A percentile compares a stretch with the other conserved stretches of the same genome.
Conservation (phyloP, 1,140 invertebrate species). For the Sinella curviseta region DNA sequence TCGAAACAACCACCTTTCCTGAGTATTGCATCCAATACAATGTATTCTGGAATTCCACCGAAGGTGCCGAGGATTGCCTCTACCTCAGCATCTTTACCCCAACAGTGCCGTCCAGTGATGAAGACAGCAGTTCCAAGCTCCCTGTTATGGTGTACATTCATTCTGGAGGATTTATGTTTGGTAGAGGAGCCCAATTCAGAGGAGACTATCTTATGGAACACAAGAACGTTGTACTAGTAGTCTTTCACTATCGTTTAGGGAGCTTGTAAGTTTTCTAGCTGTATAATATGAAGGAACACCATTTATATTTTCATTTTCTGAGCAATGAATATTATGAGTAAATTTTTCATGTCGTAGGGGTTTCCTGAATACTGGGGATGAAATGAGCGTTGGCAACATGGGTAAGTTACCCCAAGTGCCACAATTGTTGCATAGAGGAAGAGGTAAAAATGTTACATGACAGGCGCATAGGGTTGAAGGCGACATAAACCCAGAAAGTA, state of each 20-base stretch:
- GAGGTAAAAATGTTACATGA: no score
- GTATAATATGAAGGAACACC: background rate
- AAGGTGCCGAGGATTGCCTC: slow-evolving; percentile 39
- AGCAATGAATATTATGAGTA: background rate
- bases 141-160: slow-evolving; percentile 41
- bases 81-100: slow-evolving; percentile 36
- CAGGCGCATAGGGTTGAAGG: no score
- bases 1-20: slow-evolving; percentile 19
- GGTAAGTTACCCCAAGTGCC: no score
- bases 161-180: slow-evolving; percentile 42
- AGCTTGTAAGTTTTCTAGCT: slow-evolving; percentile 19
- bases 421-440: no score
- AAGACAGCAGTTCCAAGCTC: background rate
- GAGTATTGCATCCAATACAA: slow-evolving; percentile 41
- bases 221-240: slow-evolving; percentile 27
- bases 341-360: slow-evolving; percentile 22
- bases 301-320: slow-evolving; percentile 14
- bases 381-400: slow-evolving; percentile 52
- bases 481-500: no score
- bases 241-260: slow-evolving; percentile 38
- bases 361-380: slow-evolving; percentile 52
- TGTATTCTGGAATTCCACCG: slow-evolving; percentile 33
- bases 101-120: background rate
- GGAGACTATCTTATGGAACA: slow-evolving; percentile 35
- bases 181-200: slow-evolving; percentile 32